Evolutionary conservation across 2,888 invertebrate genomes (phyloP).

Genomic region (Dolichopus griseipennis): DNA sequence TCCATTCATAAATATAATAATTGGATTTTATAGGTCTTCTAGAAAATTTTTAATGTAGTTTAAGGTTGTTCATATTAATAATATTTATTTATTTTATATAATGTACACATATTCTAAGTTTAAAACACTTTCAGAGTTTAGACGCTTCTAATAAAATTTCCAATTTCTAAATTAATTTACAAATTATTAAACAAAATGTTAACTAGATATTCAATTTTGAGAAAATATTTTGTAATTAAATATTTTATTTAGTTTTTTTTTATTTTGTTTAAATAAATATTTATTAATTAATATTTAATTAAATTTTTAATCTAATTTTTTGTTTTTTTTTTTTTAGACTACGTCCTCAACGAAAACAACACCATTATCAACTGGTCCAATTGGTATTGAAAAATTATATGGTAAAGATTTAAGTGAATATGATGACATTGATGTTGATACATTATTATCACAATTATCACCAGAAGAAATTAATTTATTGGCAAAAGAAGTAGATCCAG

Average conservation of each 20-base stretch:
- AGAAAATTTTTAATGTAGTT: not conserved
- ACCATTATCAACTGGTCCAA: slow-evolving; percentile 40
- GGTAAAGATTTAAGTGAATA: slow-evolving; percentile 84
- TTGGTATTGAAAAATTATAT: slow-evolving; percentile 60
- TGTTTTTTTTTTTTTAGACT: slow-evolving; percentile 53
- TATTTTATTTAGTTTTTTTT: slow-evolving; percentile 8
- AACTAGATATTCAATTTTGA: not conserved
- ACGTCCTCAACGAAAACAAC: slow-evolving; percentile 84
- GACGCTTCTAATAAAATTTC: too few relatives aligned
- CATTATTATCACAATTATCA: slow-evolving; percentile 82
- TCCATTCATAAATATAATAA: not conserved
- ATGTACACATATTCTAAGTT: too few relatives aligned
- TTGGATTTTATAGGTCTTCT: not conserved
- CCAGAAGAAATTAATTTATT: slow-evolving; percentile 94
- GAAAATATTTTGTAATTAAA: not conserved
- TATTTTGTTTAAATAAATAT: not conserved
- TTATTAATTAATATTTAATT: not conserved
- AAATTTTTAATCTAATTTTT: slow-evolving; percentile 12
- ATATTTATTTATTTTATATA: too few relatives aligned
- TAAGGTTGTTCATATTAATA: too few relatives aligned
- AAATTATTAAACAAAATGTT: not conserved
- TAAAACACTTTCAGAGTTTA: too few relatives aligned
- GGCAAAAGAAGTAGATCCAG: slow-evolving; percentile 98
- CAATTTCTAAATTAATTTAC: too few relatives aligned
- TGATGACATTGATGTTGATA: slow-evolving; percentile 94